A percentile compares a stretch with the other conserved stretches of the same genome.
phyloP scores from a whole-genome alignment of 2,113 vertebrate genomes.

The Lepidiolamprologus cunningtoni region DNA sequence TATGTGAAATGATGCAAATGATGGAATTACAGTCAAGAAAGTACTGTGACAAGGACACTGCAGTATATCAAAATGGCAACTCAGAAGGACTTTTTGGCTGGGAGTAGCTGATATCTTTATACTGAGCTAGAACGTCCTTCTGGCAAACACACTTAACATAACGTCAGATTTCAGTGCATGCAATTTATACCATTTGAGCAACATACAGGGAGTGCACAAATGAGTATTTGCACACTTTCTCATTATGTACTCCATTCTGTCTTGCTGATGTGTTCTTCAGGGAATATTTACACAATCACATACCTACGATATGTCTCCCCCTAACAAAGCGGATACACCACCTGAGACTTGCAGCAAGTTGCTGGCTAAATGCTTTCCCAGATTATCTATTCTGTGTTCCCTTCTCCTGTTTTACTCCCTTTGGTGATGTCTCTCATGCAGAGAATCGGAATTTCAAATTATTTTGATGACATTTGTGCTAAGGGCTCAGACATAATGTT shows the following conservation, averaged over 20 bases:
- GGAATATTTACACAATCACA: slow-evolving; percentile 2
- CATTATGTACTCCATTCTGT: neutral
- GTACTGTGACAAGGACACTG: neutral
- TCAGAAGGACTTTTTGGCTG: neutral
- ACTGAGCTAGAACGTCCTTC: neutral
- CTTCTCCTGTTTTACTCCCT: slow-evolving; percentile 1
- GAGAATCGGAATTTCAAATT: slow-evolving; percentile 44
- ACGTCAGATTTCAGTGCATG: neutral
- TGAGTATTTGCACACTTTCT: neutral
- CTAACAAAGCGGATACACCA: slow-evolving; percentile 13
- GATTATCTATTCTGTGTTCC: slow-evolving; percentile 15
- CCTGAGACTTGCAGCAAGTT: slow-evolving; percentile 15
- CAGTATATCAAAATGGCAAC: neutral
- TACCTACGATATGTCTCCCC: neutral
- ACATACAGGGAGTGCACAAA: neutral
- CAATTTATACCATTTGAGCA: neutral
- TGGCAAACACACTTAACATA: neutral
- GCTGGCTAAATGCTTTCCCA: slow-evolving; percentile 17
- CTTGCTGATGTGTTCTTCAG: neutral
- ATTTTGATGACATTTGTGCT: slow-evolving; percentile 51
- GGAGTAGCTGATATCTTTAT: neutral
- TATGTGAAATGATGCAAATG: neutral
- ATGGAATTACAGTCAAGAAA: neutral
- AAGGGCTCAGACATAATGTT: slow-evolving; percentile 37
- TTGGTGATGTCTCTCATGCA: slow-evolving; percentile 34